Percentiles rank a stretch among this genome's conserved stretches.
phyloP scores from a whole-genome alignment of 2,113 vertebrate genomes.

The Oncorhynchus nerka region DNA sequence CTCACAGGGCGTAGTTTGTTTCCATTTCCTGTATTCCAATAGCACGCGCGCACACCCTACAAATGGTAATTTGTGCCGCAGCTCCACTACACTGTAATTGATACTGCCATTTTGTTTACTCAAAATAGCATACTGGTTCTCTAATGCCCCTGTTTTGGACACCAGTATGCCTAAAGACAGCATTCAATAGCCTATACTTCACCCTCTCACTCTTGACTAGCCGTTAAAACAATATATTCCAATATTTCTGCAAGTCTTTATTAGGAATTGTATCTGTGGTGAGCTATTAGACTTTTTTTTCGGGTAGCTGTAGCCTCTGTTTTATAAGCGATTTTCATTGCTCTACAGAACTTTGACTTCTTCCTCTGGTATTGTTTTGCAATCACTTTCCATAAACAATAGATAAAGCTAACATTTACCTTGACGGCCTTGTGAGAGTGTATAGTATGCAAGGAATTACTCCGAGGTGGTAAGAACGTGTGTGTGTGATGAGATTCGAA shows the following conservation, averaged over 20 bases:
- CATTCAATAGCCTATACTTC: background rate
- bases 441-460: background rate
- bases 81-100: background rate
- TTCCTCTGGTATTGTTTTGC: background rate
- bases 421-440: background rate
- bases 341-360: background rate
- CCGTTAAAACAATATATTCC: background rate
- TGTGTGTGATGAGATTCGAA: background rate
- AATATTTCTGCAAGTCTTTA: background rate
- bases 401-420: background rate
- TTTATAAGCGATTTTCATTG: background rate
- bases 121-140: background rate
- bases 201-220: background rate
- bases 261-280: no score
- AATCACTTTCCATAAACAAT: background rate
- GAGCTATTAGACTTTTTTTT: background rate
- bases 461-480: background rate
- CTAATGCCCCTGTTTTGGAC: no score
- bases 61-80: no score
- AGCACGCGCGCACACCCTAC: background rate
- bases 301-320: background rate
- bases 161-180: no score
- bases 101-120: background rate
- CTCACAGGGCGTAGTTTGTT: background rate
- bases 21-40: slow-evolving; percentile 21